phyloP scores from a whole-genome alignment of 1,140 invertebrate species.

The Potamilus streckersoni region DNA sequence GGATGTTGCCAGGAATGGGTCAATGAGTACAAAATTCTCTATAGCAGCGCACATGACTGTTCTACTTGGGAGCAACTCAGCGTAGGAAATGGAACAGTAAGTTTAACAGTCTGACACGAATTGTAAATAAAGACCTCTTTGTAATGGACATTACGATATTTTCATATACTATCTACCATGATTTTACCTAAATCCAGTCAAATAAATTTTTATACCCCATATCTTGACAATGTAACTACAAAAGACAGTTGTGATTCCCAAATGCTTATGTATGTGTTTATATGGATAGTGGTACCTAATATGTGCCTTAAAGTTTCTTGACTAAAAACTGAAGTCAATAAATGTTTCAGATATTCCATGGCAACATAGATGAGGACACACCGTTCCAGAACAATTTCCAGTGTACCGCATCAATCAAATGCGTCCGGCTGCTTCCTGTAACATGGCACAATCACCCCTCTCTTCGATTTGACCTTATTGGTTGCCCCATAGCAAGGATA shows the following conservation, averaged over 20 bases:
- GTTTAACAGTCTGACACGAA: no score
- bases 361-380: conserved; percentile 14
- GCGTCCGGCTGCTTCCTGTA: conserved; percentile 9
- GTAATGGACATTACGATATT: neutral
- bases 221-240: neutral
- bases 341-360: conserved; percentile 13
- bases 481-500: neutral
- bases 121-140: neutral
- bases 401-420: conserved; percentile 16
- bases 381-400: conserved; percentile 7
- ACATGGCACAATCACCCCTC: conserved; percentile 12
- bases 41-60: conserved; percentile 18
- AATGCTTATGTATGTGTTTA: neutral
- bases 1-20: conserved; percentile 31
- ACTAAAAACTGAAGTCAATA: neutral
- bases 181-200: neutral
- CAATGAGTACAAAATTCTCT: conserved; percentile 15
- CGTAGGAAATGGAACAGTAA: neutral
- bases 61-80: conserved; percentile 14
- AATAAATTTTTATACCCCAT: neutral
- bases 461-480: conserved; percentile 15
- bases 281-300: neutral
- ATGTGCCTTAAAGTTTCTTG: neutral
- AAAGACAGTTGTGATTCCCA: no score
- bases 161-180: neutral